Percentiles rank a stretch among this genome's conserved stretches.
Conservation (phyloP, 2,888 invertebrate species). For the Patella ulyssiponensis region DNA sequence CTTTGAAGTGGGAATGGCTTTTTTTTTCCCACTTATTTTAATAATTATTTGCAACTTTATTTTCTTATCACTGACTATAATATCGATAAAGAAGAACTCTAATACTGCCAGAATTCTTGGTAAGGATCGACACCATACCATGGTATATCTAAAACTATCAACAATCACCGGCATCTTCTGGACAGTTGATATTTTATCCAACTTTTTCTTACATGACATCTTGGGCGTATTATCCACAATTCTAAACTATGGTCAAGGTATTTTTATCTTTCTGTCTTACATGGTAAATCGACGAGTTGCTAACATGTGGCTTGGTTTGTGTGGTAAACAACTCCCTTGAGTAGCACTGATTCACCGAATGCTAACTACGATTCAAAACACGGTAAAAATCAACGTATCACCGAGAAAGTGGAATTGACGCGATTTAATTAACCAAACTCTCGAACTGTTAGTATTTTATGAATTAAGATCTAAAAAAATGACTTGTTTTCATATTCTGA, state of each 20-base stretch:
- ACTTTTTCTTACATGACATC: conserved; percentile 38
- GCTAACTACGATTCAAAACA: too few species aligned
- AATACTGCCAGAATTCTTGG: conserved; percentile 21
- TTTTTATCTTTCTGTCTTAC: conserved; percentile 52
- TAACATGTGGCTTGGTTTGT: conserved; percentile 36
- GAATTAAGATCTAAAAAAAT: too few species aligned
- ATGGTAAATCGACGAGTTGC: conserved; percentile 44
- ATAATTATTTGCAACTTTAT: conserved; percentile 43
- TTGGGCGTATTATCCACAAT: conserved; percentile 46
- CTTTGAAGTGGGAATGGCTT: conserved; percentile 35
- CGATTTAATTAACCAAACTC: too few species aligned
- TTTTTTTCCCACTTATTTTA: conserved; percentile 43
- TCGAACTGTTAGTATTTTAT: too few species aligned
- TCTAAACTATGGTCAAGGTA: conserved; percentile 50
- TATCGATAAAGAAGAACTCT: conserved; percentile 37
- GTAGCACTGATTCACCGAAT: too few species aligned
- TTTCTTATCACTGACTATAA: conserved; percentile 44
- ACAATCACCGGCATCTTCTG: conserved; percentile 55
- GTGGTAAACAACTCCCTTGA: neutral
- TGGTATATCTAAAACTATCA: conserved; percentile 50
- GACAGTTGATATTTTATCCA: conserved; percentile 50
- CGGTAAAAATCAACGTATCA: too few species aligned
- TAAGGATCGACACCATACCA: conserved; percentile 39
- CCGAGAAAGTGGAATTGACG: too few species aligned
- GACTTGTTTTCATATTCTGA: too few species aligned